These are phyloP conservation scores for Dolichopus griseipennis DNA, from an alignment of 2,888 invertebrate genomes.

Conservation along the genomic window DNA sequence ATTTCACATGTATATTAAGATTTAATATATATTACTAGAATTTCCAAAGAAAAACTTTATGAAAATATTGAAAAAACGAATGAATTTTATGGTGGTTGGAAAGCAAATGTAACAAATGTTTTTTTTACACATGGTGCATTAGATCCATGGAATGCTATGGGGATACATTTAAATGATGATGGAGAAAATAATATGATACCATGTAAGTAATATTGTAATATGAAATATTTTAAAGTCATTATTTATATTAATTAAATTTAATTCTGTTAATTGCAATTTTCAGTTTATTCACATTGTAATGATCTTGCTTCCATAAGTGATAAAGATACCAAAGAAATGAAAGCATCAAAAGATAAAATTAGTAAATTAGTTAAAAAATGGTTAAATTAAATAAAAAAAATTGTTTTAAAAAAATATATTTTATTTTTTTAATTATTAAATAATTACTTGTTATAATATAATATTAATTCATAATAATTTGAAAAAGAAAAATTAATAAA, in stretches of 20 bases:
- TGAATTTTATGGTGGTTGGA: slow-evolving; percentile 43
- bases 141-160: slow-evolving; percentile 51
- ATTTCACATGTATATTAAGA: too few relatives aligned
- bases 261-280: slow-evolving; percentile 11
- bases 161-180: slow-evolving; percentile 36
- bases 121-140: slow-evolving; percentile 48
- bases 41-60: slow-evolving; percentile 18
- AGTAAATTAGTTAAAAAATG: slow-evolving; percentile 32
- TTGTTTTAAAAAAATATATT: too few relatives aligned
- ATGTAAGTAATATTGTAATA: slow-evolving; percentile 22
- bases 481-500: too few relatives aligned
- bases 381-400: slow-evolving; percentile 27
- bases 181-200: slow-evolving; percentile 32
- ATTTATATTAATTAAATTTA: not conserved
- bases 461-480: too few relatives aligned
- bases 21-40: slow-evolving; percentile 5
- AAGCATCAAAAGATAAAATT: slow-evolving; percentile 32
- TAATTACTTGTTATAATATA: too few relatives aligned
- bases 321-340: slow-evolving; percentile 32
- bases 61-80: slow-evolving; percentile 40
- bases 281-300: slow-evolving; percentile 35
- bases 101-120: slow-evolving; percentile 44
- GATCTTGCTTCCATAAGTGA: slow-evolving; percentile 33
- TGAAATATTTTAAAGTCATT: not conserved
- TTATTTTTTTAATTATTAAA: too few relatives aligned